Base-by-base conservation (phyloP, 2,797 vertebrate genomes). In the Diceros bicornis region DNA sequence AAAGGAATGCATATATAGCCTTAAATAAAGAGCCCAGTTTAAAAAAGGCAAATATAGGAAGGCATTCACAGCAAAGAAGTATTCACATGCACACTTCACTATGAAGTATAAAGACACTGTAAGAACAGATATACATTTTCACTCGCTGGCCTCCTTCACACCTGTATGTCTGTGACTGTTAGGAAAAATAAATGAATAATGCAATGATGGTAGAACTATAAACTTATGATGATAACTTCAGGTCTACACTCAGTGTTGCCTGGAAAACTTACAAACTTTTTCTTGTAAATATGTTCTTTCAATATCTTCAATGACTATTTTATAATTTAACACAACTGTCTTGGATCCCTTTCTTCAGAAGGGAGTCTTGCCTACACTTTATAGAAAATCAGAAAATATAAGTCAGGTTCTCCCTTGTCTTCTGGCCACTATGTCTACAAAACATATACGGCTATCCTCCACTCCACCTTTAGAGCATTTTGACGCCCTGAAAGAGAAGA, bases 191-290 rank as follows among this genome's bases (percentile, higher is more conserved):
- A 55, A 13, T 41, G 18, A 50, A 44, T 29, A 64, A 17, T 17
- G 0, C 7, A 34, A 4, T 9, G 41, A 50, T 6, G 14, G 1
- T 27, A 11, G 8, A 0, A 14, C 47, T 59, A 6, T 20, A 57
- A 20, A 50, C 3, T 20, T 34, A 20, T 3, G 23, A 32, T 34
- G 20, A 14, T 3, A 13, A 3, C 12, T 25, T 5, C 29, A 61
- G 13, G 23, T 8, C 23, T 37, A 14, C 2, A 64, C 7, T 50
- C 50, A 29, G 17, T 7, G 2, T 23, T 17, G 5, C 4, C 41
- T 23, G 7, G 29, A 6, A n/a, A n/a, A n/a, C n/a, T n/a, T n/a
- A n/a, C n/a, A 29, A 37, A 4, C 3, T 1, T 12, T 37, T 47
- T 18, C 20, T n/a, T 20, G 32, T 9, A 25, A 86, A 10, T 29